Evolutionary conservation across 1,140 invertebrate species (phyloP).

Genomic region (Zaprionus ornatus): DNA sequence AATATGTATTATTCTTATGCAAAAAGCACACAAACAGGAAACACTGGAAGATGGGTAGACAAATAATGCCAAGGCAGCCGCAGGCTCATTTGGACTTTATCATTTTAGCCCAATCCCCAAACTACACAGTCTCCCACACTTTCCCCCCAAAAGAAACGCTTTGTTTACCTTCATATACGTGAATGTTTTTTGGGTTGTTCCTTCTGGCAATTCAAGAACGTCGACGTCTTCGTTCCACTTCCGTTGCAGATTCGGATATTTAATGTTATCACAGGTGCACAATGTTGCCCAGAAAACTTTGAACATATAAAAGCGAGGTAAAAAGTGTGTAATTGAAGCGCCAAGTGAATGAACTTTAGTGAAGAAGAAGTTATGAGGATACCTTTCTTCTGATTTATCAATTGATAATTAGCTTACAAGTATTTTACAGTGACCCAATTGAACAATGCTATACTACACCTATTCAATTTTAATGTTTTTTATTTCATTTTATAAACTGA

Average conservation of each 20-base stretch:
- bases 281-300: constrained; percentile 21
- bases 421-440: background rate
- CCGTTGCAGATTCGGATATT: background rate
- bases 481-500: background rate
- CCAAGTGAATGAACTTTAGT: background rate
- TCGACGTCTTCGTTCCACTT: background rate
- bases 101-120: background rate
- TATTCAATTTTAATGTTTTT: background rate
- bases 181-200: constrained; percentile 1
- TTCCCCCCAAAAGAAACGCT: constrained; percentile 17
- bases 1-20: constrained; percentile 59
- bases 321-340: constrained; percentile 3
- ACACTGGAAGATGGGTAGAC: background rate
- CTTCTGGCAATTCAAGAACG: background rate
- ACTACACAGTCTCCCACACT: background rate
- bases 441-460: background rate
- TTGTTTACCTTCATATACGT: constrained; percentile 41
- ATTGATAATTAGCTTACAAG: background rate
- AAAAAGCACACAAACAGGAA: constrained; percentile 30
- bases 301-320: constrained; percentile 12
- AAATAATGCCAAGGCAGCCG: background rate
- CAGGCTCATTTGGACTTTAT: constrained; percentile 10
- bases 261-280: constrained; percentile 43
- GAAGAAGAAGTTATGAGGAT: too few relatives aligned
- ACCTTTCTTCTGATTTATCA: background rate